phyloP scores from a whole-genome alignment of 2,113 vertebrate genomes.

The Rhinoderma darwinii region DNA sequence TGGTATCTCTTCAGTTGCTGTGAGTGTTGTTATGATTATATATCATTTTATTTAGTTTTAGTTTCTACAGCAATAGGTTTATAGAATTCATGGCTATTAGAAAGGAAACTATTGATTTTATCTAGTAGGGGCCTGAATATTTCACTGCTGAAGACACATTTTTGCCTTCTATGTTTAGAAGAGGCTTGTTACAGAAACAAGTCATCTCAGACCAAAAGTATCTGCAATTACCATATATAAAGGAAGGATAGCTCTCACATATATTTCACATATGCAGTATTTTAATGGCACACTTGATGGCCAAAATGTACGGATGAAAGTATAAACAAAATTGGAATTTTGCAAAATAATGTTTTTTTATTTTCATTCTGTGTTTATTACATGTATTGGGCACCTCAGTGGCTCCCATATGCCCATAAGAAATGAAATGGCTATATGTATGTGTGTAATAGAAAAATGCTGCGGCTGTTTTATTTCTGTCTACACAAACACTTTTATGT shows the following conservation, averaged over 20 bases:
- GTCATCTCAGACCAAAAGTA: neutral
- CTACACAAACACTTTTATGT: neutral
- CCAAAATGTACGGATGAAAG: neutral
- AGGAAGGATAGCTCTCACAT: neutral
- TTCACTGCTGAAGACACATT: constrained; percentile 5
- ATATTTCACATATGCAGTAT: neutral
- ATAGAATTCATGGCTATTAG: neutral
- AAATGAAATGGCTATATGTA: neutral
- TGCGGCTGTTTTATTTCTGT: neutral
- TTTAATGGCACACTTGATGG: neutral
- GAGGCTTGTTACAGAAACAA: neutral
- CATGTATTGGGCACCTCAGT: neutral
- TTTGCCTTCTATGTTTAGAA: neutral
- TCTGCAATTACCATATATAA: neutral
- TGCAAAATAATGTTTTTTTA: neutral
- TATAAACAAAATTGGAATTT: neutral
- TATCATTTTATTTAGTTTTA: constrained; percentile 20
- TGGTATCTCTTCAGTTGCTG: constrained; percentile 95
- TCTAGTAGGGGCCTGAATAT: neutral
- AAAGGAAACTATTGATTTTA: constrained; percentile 2
- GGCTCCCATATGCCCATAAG: neutral
- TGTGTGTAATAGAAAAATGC: neutral
- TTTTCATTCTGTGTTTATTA: neutral
- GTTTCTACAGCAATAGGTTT: neutral
- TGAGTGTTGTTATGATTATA: constrained; percentile 78